Base-by-base conservation (phyloP, 1,140 invertebrate genomes). In the Leptinotarsa defecta region DNA sequence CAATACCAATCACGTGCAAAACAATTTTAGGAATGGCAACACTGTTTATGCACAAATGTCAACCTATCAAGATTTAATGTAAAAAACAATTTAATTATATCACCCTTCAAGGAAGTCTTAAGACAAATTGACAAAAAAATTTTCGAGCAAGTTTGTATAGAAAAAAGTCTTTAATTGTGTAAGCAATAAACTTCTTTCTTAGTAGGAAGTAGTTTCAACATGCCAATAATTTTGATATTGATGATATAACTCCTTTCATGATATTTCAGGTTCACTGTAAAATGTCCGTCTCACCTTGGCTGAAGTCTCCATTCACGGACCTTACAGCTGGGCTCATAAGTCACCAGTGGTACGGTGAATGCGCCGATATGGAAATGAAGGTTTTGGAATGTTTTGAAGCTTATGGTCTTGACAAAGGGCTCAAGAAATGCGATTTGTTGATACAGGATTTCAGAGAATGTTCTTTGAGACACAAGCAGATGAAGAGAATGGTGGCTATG, bases 361-460 rank as follows among this genome's bases (percentile, higher is more conserved):
- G 93, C 83, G 88, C 87, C 48, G 86, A 89, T 72, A 87, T 92
- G 75, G 93, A 94, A 84, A 85, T 92, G 82, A 86, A 88, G 19
- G 87, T 89, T 71, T 89, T 92, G 82, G 90, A 94, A 73, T 94
- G 93, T 82, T 77, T 93, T 11, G 92, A 94, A 83, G 92, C 92
- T 2, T 94, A 94, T 80, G 93, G 93, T 5, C 76, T 89, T 13
- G 87, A 90, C 15, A 85, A 86, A 49, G 90, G 88, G 0, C 77
- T 86, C 65, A 77, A 82, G 13, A 89, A 91, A 78, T 94, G 93
- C 80, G 70, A 84, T 6, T 81, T 87, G 70, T 84, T 91, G 4
- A 87, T 92, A 20, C 86, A 87, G 0, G 92, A 94, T 83, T 91
- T 91, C 72, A 83, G 87, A 75, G 93, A 94, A 85, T 94, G 93